Conservation (phyloP, 2,113 vertebrate species). For the Nestor notabilis region DNA sequence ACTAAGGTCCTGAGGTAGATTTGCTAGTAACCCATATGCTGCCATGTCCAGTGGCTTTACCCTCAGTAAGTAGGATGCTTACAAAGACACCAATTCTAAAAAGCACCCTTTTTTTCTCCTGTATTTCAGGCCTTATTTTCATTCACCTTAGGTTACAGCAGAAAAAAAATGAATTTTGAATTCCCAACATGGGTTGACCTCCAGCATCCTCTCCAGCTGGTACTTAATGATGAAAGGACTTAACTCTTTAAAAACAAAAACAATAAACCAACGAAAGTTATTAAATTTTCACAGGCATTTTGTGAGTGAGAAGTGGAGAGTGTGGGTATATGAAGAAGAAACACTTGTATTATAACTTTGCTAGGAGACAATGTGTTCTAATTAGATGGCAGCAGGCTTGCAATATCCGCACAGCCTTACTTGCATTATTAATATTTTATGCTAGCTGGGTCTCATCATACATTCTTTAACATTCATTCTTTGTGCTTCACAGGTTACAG, state of each 20-base stretch:
- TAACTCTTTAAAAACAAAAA: not conserved
- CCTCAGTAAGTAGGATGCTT: not conserved
- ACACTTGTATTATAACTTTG: not conserved
- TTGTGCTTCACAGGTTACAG: not conserved
- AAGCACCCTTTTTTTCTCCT: not conserved
- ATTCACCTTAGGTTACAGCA: not conserved
- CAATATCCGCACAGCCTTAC: not conserved
- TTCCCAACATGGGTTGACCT: not conserved
- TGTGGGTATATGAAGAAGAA: not conserved
- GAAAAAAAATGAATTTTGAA: not conserved
- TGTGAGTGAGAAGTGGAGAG: not conserved
- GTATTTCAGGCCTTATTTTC: not conserved
- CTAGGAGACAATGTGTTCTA: not conserved
- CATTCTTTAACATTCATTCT: constrained; percentile 27
- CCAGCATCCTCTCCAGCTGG: not conserved
- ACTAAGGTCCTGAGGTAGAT: not conserved
- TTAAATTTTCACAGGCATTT: not conserved
- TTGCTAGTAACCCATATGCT: not conserved
- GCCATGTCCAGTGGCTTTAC: not conserved
- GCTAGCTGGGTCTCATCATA: not conserved
- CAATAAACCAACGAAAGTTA: not conserved
- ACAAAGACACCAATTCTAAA: not conserved
- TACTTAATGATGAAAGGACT: not conserved
- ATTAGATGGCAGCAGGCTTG: not conserved
- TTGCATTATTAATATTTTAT: constrained; percentile 23